Evolutionary conservation across 2,113 vertebrate genomes (phyloP).

Genomic region (Gnathonemus echidnorhynchus): DNA sequence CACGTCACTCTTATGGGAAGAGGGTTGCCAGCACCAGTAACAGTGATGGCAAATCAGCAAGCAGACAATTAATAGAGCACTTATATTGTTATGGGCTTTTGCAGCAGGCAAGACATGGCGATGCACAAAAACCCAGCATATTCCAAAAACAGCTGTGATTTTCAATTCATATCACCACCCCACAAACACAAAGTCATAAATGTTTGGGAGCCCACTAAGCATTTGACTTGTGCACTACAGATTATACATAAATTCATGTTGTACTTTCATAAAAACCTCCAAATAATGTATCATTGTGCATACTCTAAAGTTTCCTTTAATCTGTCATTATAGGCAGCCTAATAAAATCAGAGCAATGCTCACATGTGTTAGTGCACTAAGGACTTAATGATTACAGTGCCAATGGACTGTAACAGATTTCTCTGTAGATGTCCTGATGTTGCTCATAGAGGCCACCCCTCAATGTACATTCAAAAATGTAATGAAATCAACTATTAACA

Average conservation of each 20-base stretch:
- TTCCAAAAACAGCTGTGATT: neutral
- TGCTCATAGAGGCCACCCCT: neutral
- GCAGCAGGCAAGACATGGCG: neutral
- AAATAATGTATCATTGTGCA: neutral
- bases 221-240: neutral
- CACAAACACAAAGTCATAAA: neutral
- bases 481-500: neutral
- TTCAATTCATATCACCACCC: neutral
- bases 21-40: neutral
- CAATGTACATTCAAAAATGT: neutral
- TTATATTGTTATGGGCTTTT: constrained; percentile 34
- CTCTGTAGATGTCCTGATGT: neutral
- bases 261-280: neutral
- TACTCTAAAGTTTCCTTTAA: neutral
- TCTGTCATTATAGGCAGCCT: neutral
- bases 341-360: neutral
- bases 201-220: neutral
- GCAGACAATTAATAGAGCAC: constrained; percentile 23
- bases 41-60: neutral
- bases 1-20: neutral
- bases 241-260: neutral
- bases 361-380: neutral
- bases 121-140: neutral
- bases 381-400: neutral
- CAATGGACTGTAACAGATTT: neutral